Base-by-base conservation (phyloP, 1,140 invertebrate genomes). In the Drosophila erecta region DNA sequence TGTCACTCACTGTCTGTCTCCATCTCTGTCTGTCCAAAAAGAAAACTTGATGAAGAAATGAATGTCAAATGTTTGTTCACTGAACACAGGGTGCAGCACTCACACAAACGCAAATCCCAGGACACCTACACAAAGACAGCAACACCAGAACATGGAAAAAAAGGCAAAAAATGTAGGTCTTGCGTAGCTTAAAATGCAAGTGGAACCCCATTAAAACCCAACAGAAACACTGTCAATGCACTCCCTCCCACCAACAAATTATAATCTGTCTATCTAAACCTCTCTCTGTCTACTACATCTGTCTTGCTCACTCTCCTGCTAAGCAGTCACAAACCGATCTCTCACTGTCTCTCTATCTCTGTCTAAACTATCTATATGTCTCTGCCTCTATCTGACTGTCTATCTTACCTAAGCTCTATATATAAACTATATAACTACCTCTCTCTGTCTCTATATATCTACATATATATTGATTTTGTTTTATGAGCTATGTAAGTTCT, bases 11-110 rank as follows among this genome's bases (percentile, higher is more conserved):
- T 55, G 41, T 74, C 58, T 54, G 33, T 54, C 66, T 38, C 70
- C 50, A 62, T 74, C 58, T 74, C 50, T 74, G 47, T 60, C 65
- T 38, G 27, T 60, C 41, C 38, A 62, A 41, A 54, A 47, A 30
- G 57, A 51, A 66, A 66, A 46, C 44, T 50, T 46, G 44, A 54
- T 72, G 33, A 43, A 58, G 80, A 83, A 79, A 67, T 67, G 49
- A 85, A 84, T 77, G 73, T 86, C 64, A 86, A 86, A 89, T 79
- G 71, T 83, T 87, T 87, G 83, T 87, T 87, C 83, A 87, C 84
- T 87, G 83, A 87, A 87, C 84, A 87, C 83, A 89, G 84, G 71
- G 79, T 76, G 56, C 47, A 41, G 47, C 55, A 69, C 61, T 53
- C 56, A 66, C 57, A 75, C 57, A 54, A 56, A 38, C 38, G 54